Evolutionary conservation across 64 coral and sea anemone species (phyloP).

Genomic region (Porites lutea): DNA sequence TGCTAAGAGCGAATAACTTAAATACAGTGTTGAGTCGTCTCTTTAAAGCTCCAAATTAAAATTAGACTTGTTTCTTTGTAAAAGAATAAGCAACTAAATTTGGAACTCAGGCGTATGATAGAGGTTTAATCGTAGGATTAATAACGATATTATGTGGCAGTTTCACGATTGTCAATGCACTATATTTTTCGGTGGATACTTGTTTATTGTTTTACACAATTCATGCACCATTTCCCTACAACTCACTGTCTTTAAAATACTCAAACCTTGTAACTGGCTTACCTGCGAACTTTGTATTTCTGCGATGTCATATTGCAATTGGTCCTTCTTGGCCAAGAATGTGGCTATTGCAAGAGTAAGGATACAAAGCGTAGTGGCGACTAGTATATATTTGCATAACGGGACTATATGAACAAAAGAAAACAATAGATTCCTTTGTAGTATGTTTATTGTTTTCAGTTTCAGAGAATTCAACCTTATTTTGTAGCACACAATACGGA

Average conservation of each 20-base stretch:
- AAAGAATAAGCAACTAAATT: too few relatives aligned
- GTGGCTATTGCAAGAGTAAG: neutral
- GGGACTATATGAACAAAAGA: neutral
- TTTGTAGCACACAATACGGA: neutral
- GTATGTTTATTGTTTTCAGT: slow-evolving; percentile 25
- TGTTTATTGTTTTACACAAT: neutral
- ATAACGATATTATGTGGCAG: too few relatives aligned
- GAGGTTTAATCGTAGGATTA: too few relatives aligned
- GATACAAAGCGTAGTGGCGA: neutral
- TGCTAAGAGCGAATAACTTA: too few relatives aligned
- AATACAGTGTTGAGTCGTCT: neutral
- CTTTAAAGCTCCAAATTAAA: neutral
- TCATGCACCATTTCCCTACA: neutral
- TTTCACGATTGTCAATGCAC: too few relatives aligned
- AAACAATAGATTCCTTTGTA: neutral
- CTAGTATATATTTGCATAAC: slow-evolving; percentile 25
- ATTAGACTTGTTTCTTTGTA: too few relatives aligned
- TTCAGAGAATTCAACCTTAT: neutral
- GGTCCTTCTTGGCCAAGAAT: too few relatives aligned
- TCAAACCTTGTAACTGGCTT: neutral
- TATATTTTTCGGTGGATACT: too few relatives aligned
- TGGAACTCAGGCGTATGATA: too few relatives aligned
- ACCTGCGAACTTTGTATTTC: slow-evolving; percentile 29
- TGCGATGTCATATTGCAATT: neutral
- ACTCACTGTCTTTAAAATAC: too few relatives aligned